Percentiles rank a stretch among this genome's conserved stretches.
Conservation (phyloP, 2,113 vertebrate genomes). For the Scalopus aquaticus region DNA sequence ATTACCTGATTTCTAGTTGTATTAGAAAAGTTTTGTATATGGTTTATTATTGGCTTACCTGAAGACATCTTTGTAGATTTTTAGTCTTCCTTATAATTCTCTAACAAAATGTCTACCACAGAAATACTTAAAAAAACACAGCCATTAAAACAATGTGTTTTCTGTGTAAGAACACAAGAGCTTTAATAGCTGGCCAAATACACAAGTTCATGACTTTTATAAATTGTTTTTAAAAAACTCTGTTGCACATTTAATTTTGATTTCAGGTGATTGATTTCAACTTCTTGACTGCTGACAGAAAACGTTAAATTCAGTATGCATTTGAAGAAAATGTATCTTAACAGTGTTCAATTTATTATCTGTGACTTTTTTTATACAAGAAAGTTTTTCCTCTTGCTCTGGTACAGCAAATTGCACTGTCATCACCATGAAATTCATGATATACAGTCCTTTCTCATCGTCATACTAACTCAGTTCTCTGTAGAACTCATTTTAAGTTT, state of each 20-base stretch:
- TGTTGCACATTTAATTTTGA: neutral
- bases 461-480: neutral
- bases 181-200: neutral
- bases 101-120: neutral
- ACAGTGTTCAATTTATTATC: neutral
- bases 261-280: neutral
- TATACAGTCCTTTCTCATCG: neutral
- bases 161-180: neutral
- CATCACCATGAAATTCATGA: neutral
- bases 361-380: neutral
- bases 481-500: neutral
- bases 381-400: neutral
- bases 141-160: neutral
- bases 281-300: neutral
- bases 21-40: neutral
- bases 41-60: neutral
- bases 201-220: neutral
- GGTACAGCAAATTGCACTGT: neutral
- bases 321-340: neutral
- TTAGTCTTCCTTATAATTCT: neutral
- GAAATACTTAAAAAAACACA: neutral
- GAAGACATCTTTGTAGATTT: neutral
- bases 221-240: neutral
- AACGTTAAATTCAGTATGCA: neutral
- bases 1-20: neutral